These are phyloP conservation scores for Eumacrocentrus americanus DNA, from an alignment of 2,888 invertebrate genomes.

Conservation along the genomic window DNA sequence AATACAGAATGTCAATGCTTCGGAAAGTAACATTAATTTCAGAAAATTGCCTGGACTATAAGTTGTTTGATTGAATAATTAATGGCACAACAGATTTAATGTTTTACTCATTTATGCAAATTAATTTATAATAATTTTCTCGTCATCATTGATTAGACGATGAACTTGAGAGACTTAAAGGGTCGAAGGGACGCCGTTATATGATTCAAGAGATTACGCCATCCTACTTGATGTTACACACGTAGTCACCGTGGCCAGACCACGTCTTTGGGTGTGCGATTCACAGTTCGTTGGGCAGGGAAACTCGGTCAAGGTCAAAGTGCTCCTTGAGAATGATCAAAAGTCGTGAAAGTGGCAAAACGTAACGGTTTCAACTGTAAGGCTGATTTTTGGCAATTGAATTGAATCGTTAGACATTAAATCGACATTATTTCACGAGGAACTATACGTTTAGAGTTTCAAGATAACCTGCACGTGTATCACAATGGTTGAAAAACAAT, in stretches of 20 bases:
- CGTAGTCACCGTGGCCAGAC: background rate
- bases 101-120: too few species aligned
- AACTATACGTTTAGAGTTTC: background rate
- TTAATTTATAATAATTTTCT: too few species aligned
- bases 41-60: too few species aligned
- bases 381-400: background rate
- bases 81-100: too few species aligned
- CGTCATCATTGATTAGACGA: too few species aligned
- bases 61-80: too few species aligned
- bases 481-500: slow-evolving; percentile 42
- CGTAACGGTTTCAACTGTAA: background rate
- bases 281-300: background rate
- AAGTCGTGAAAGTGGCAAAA: background rate
- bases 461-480: slow-evolving; percentile 5
- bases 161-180: background rate
- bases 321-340: background rate
- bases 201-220: background rate
- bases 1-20: too few species aligned
- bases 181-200: background rate
- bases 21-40: too few species aligned
- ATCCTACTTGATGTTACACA: background rate
- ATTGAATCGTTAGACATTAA: background rate
- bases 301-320: slow-evolving; percentile 12
- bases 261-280: background rate
- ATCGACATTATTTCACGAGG: background rate